Evolutionary conservation across 2,113 vertebrate species (phyloP), one percentile per base, ranked within the genome.

Genomic region (Corythornis cristatus): DNA sequence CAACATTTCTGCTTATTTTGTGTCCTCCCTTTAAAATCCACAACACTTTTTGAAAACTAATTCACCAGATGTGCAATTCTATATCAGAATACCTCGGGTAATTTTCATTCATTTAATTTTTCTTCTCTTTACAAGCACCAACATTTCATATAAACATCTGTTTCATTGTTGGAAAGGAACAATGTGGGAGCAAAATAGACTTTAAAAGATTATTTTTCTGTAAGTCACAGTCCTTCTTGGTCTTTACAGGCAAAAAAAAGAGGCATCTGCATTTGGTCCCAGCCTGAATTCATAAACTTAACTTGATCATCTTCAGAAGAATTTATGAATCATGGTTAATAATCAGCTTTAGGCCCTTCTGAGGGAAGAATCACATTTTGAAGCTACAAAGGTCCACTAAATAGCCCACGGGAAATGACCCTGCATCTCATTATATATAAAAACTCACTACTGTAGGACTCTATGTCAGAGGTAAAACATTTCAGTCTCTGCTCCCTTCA

Each of bases 261-360:
- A 97, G 94, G 87, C 64, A 46, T 67, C 95, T 91, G 95, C 87
- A 93, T 96, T 95, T 89, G 96, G 95, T 96, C 96, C 88, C 96
- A 92, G 83, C 78, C 92, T 97, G 98, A 97, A 98, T 98, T 97
- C 97, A 97, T 98, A 97, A 93, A 95, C 83, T 70, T 98, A 97
- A 97, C 95, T 98, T 97, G 94, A 97, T 97, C 96, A 93, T 96
- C 98, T 96, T 98, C 97, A 98, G 97, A 98, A 98, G 98, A 98
- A 98, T 98, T 98, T 98, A 98, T 98, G 98, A 98, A 98, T 98
- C 97, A 95, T 97, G 96, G 97, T 98, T 99, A 98, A 98, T 98
- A 98, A 99, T 98, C 98, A 96, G 98, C 97, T 98, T 97, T 97
- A 98, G 98, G 98, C 97, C 96, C 97, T 98, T 98, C 98, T 98